Percentiles rank a stretch among this genome's conserved stretches.
Evolutionary conservation across 1,140 invertebrate species (phyloP).

Genomic region (Parasteatoda tepidariorum): DNA sequence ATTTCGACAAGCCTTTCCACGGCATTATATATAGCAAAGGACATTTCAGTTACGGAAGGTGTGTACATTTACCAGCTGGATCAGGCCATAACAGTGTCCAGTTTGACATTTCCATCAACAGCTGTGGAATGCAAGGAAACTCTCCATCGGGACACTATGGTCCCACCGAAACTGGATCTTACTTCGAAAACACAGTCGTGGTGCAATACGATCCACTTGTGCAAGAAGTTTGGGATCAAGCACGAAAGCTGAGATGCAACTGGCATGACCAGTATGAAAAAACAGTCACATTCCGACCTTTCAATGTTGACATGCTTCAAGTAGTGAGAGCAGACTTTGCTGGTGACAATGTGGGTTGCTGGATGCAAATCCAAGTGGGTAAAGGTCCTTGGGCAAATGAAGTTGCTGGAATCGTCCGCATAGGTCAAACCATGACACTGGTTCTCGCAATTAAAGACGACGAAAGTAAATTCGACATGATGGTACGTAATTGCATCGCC

Average conservation of each 20-base stretch:
- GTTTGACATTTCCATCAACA: conserved; percentile 91
- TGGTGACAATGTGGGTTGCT: conserved; percentile 91
- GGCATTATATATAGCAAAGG: conserved; percentile 66
- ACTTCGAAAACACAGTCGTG: conserved; percentile 94
- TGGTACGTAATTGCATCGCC: conserved; percentile 92
- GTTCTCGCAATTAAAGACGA: conserved; percentile 94
- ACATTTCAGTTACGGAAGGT: conserved; percentile 86
- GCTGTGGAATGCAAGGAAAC: conserved; percentile 91
- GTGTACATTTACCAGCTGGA: conserved; percentile 89
- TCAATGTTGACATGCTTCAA: conserved; percentile 94
- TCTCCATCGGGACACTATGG: conserved; percentile 85
- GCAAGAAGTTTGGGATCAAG: conserved; percentile 96
- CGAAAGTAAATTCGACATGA: conserved; percentile 95
- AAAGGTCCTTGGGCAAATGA: conserved; percentile 95
- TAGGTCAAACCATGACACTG: conserved; percentile 96
- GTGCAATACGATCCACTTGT: conserved; percentile 95
- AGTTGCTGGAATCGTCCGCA: conserved; percentile 93
- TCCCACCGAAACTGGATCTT: conserved; percentile 89
- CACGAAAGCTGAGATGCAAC: conserved; percentile 88
- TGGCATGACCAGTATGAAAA: conserved; percentile 97
- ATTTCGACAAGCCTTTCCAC: conserved; percentile 66
- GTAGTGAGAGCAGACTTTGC: conserved; percentile 92
- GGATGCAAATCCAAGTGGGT: conserved; percentile 73
- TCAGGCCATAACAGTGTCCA: conserved; percentile 89
- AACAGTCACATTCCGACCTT: conserved; percentile 91